These are phyloP conservation scores for Nomada ruficornis DNA, from an alignment of 2,888 invertebrate genomes.

Conservation along the genomic window DNA sequence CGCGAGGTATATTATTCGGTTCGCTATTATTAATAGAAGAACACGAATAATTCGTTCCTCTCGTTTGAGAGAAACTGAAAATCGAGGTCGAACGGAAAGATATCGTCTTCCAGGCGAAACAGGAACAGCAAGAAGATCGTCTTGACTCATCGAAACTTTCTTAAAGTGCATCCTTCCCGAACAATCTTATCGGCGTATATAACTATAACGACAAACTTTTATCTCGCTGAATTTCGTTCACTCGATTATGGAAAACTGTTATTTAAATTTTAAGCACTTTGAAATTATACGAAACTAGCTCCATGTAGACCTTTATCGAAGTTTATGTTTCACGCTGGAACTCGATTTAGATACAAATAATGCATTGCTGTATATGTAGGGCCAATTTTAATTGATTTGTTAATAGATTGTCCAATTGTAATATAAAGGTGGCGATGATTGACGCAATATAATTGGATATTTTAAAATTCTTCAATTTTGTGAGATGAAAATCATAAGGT, in stretches of 20 bases:
- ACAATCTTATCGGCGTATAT: constrained; percentile 5
- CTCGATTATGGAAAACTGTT: constrained; percentile 39
- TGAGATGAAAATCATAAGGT: too few species aligned
- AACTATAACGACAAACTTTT: constrained; percentile 30
- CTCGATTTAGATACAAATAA: constrained; percentile 25
- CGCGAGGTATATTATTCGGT: too few species aligned
- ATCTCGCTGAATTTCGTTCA: constrained; percentile 41
- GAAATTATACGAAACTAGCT: constrained; percentile 7
- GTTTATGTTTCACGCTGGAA: constrained; percentile 23
- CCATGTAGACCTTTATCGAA: constrained; percentile 25
- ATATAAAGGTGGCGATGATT: too few species aligned
- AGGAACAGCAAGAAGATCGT: not conserved
- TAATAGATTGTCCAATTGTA: too few species aligned
- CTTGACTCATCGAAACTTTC: constrained; percentile 24
- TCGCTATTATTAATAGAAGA: too few species aligned
- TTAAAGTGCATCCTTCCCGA: not conserved
- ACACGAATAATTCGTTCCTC: too few species aligned
- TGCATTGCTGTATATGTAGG: not conserved
- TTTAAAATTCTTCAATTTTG: too few species aligned
- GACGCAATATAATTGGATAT: too few species aligned
- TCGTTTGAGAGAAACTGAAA: not conserved
- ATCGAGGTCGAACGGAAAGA: not conserved
- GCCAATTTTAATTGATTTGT: not conserved
- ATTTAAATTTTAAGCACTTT: constrained; percentile 49
- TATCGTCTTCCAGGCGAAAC: not conserved